phyloP scores from a whole-genome alignment of 2,113 vertebrate genomes.

The Neoarius graeffei region DNA sequence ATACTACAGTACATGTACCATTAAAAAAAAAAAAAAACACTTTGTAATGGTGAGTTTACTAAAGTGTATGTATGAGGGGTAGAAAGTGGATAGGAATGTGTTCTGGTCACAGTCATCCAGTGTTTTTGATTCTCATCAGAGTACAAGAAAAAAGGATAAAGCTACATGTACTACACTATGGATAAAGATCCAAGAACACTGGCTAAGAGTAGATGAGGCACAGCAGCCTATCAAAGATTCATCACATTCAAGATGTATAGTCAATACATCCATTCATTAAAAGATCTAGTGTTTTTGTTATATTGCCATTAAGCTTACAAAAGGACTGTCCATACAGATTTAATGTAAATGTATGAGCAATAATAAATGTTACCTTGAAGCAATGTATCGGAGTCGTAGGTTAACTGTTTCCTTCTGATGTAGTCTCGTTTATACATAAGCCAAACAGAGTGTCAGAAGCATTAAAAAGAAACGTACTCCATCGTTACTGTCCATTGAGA shows the following conservation, averaged over 20 bases:
- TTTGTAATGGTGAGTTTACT: constrained; percentile 15
- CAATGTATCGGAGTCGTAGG: constrained; percentile 11
- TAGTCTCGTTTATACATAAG: constrained; percentile 10
- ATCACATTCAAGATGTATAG: constrained; percentile 16
- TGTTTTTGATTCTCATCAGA: constrained; percentile 38
- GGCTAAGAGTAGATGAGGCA: constrained; percentile 15
- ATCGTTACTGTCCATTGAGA: constrained; percentile 4
- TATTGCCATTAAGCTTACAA: constrained; percentile 12
- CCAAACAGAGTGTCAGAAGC: background rate
- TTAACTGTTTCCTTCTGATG: background rate
- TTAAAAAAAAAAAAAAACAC: constrained; percentile 17
- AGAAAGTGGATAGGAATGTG: background rate
- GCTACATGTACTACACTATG: background rate
- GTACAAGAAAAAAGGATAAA: background rate
- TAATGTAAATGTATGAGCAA: background rate
- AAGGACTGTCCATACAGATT: background rate
- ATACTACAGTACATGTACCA: constrained; percentile 39
- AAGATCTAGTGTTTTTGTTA: constrained; percentile 10
- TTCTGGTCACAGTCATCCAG: constrained; percentile 17
- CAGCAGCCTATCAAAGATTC: background rate
- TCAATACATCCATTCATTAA: background rate
- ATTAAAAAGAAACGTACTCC: background rate
- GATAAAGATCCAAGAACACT: background rate
- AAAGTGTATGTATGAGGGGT: constrained; percentile 12
- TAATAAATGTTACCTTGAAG: constrained; percentile 3